These are phyloP conservation scores for Pocillopora damicornis DNA, from an alignment of 64 coral and sea anemone genomes.

Conservation along the genomic window DNA sequence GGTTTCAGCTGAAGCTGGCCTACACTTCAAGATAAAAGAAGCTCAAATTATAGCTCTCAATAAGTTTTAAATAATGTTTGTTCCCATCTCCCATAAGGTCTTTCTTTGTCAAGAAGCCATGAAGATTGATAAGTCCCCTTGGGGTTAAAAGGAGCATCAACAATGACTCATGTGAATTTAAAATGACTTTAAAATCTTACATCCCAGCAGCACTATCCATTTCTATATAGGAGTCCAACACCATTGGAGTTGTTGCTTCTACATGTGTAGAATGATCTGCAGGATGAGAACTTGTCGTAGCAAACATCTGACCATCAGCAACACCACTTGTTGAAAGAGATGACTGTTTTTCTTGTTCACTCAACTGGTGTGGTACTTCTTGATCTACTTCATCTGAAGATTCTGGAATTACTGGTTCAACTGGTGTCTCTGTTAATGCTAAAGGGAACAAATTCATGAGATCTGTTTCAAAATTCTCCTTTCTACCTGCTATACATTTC, in stretches of 20 bases:
- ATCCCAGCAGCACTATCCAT: neutral
- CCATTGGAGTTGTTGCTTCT: neutral
- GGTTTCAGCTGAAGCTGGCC: too few relatives aligned
- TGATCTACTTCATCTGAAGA: neutral
- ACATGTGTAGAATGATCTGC: neutral
- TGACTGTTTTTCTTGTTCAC: neutral
- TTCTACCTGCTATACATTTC: too few relatives aligned
- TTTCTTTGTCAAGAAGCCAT: too few relatives aligned
- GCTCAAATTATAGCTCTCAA: too few relatives aligned
- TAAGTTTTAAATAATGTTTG: too few relatives aligned
- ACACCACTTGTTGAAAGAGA: neutral
- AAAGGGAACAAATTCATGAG: neutral
- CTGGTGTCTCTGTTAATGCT: conserved; percentile 23
- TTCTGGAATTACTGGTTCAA: neutral
- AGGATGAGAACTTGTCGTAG: neutral
- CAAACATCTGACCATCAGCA: neutral
- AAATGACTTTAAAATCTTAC: neutral
- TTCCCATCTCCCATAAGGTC: too few relatives aligned
- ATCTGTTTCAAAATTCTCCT: neutral
- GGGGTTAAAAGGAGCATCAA: too few relatives aligned
- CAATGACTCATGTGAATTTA: too few relatives aligned
- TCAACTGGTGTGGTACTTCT: neutral
- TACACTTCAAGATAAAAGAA: too few relatives aligned
- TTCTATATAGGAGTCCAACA: neutral
- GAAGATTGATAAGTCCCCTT: too few relatives aligned